Conservation (phyloP, 1,140 invertebrate genomes). For the Argopecten irradians region DNA sequence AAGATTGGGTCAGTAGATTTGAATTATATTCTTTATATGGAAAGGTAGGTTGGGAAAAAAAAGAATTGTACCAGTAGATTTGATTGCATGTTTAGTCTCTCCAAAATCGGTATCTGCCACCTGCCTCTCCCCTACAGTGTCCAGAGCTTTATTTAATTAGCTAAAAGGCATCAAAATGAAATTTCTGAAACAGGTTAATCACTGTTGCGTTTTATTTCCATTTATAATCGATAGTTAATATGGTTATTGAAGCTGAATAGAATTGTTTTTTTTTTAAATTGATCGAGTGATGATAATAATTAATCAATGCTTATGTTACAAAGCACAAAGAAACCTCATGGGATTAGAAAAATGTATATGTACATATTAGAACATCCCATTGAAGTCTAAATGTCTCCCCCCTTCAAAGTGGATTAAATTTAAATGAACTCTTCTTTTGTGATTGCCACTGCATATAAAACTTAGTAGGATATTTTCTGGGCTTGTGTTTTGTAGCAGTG, state of each 20-base stretch:
- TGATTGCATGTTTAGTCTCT: background rate
- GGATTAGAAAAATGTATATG: background rate
- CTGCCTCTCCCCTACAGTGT: background rate
- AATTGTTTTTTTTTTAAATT: background rate
- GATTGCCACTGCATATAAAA: slow-evolving; percentile 16
- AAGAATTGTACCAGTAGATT: background rate
- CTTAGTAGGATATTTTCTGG: slow-evolving; percentile 21
- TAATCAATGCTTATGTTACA: background rate
- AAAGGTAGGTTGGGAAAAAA: background rate
- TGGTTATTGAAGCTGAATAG: background rate
- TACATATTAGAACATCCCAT: background rate
- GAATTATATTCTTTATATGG: no score
- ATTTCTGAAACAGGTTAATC: background rate
- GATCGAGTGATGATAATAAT: background rate
- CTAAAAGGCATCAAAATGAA: slow-evolving; percentile 18
- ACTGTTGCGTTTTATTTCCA: background rate
- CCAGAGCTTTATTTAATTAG: background rate
- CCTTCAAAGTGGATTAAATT: background rate
- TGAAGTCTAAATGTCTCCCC: background rate
- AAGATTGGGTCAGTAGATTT: no score
- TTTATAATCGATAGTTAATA: background rate
- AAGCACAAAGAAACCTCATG: background rate
- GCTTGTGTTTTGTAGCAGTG: slow-evolving; percentile 14
- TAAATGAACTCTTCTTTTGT: slow-evolving; percentile 23
- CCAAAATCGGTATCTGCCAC: background rate